Percentiles rank a stretch among this genome's conserved stretches.
These are phyloP conservation scores for Ormyrus labotus DNA, from an alignment of 2,888 invertebrate genomes.

Conservation along the genomic window DNA sequence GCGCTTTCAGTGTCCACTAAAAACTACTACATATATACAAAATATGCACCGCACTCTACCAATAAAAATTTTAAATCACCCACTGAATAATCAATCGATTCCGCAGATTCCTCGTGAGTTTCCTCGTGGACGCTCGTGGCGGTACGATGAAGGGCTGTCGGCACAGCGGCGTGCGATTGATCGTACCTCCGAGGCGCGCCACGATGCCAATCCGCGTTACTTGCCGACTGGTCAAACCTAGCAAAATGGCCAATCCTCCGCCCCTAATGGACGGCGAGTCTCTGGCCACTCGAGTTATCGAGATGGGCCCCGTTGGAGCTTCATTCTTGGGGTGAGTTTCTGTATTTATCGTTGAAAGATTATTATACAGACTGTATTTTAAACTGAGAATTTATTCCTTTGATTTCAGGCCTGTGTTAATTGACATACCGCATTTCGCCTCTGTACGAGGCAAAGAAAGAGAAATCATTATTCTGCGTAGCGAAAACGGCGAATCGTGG, in stretches of 20 bases:
- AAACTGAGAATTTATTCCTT: conserved; percentile 19
- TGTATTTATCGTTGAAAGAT: not conserved
- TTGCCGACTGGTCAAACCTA: conserved; percentile 91
- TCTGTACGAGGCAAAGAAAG: conserved; percentile 94
- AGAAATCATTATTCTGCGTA: conserved; percentile 96
- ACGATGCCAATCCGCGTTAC: conserved; percentile 97
- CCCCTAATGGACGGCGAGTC: conserved; percentile 99
- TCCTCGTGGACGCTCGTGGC: conserved; percentile 98
- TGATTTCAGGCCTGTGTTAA: conserved; percentile 86
- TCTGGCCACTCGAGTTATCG: conserved; percentile 93
- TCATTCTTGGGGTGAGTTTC: conserved; percentile 93
- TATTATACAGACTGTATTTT: not conserved
- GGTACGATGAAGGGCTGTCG: conserved; percentile 99
- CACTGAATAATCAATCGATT: not conserved
- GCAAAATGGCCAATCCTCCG: conserved; percentile 89
- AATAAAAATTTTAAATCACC: not conserved
- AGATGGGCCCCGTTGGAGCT: conserved; percentile 96
- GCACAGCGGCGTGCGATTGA: conserved; percentile 96
- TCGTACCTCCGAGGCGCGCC: conserved; percentile 97
- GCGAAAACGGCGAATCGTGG: conserved; percentile 99
- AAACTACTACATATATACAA: no score
- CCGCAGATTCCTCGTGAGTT: conserved; percentile 95
- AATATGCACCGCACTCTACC: no score
- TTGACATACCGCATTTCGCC: conserved; percentile 98
- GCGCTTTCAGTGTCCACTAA: no score